Conservation (phyloP, 2,888 invertebrate species). For the Hoplodrina blanda region DNA sequence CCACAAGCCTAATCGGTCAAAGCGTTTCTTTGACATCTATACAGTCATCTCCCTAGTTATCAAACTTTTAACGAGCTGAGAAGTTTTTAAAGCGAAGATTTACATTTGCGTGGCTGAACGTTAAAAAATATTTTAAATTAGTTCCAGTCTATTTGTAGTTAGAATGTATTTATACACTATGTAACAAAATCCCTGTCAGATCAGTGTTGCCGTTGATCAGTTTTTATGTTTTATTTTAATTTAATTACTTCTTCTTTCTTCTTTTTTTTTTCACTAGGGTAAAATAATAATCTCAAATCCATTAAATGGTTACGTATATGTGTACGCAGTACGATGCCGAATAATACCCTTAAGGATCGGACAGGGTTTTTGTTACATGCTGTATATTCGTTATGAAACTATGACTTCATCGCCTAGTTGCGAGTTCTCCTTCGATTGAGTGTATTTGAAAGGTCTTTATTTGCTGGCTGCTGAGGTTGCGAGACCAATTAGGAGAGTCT, state of each 20-base stretch:
- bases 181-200: too few species aligned
- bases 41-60: constrained; percentile 6
- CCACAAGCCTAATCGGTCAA: neutral
- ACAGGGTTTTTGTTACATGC: too few species aligned
- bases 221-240: too few species aligned
- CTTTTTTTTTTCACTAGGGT: too few species aligned
- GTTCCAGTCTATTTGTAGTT: constrained; percentile 16
- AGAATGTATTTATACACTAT: constrained; percentile 3
- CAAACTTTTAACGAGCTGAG: constrained; percentile 28
- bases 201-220: too few species aligned
- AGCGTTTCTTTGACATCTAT: neutral
- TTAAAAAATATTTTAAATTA: constrained; percentile 1
- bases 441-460: neutral
- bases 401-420: neutral
- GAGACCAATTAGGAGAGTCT: constrained; percentile 19
- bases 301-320: too few species aligned
- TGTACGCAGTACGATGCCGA: too few species aligned
- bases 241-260: too few species aligned
- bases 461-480: neutral
- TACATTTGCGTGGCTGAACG: neutral
- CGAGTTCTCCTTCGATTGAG: neutral
- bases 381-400: neutral
- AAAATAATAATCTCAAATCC: too few species aligned
- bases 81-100: constrained; percentile 8
- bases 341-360: too few species aligned